phyloP scores from a whole-genome alignment of 2,113 vertebrate genomes.

The Ammodytes marinus region DNA sequence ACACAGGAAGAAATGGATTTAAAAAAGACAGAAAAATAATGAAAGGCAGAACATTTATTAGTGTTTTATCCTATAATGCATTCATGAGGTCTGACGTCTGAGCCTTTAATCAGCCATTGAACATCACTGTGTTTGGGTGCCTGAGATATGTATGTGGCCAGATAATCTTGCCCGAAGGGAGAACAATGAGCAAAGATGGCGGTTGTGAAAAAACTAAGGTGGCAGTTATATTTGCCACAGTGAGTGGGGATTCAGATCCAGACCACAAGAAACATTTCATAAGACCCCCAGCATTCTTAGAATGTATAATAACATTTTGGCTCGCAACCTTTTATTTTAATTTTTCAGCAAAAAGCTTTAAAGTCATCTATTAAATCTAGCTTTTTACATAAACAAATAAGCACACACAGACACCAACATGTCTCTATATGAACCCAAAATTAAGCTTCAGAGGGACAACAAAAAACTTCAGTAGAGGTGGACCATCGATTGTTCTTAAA shows the following conservation, averaged over 20 bases:
- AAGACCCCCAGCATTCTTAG: neutral
- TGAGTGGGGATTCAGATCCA: neutral
- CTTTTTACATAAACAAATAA: too few relatives aligned
- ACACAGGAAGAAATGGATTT: neutral
- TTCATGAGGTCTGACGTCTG: constrained; percentile 6
- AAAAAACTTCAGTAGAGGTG: neutral
- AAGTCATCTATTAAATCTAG: too few relatives aligned
- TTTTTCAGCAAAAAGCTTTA: too few relatives aligned
- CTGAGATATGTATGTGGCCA: neutral
- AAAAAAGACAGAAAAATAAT: neutral
- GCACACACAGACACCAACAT: too few relatives aligned
- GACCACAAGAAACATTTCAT: neutral
- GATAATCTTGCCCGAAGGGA: neutral
- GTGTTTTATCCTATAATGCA: neutral
- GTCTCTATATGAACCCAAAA: too few relatives aligned
- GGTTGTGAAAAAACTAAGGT: constrained; percentile 2
- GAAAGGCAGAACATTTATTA: neutral
- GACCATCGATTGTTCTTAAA: neutral
- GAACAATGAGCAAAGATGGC: neutral
- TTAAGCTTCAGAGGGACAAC: neutral
- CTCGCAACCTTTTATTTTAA: neutral
- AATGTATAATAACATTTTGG: constrained; percentile 2
- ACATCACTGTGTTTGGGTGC: neutral
- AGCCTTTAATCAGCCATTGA: neutral
- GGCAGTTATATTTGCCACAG: neutral